Percentiles rank a stretch among this genome's conserved stretches.
phyloP scores from a whole-genome alignment of 2,888 invertebrate species.

The Epinotia bilunana region DNA sequence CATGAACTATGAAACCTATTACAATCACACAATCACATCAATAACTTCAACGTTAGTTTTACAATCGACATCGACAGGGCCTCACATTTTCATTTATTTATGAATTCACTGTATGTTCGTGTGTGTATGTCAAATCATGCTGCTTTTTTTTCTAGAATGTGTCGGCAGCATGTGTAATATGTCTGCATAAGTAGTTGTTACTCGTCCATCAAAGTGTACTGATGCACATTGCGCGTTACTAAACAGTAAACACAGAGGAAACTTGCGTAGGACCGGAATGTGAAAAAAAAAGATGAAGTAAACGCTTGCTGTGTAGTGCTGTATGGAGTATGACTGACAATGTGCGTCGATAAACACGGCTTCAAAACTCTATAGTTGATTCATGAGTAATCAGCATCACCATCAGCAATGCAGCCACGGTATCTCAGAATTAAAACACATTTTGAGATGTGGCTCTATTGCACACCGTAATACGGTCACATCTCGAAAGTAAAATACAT shows the following conservation, averaged over 20 bases:
- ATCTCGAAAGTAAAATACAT: no score
- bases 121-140: neutral
- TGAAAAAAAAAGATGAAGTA: constrained; percentile 17
- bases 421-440: no score
- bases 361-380: no score
- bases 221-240: constrained; percentile 13
- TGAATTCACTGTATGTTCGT: neutral
- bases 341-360: no score
- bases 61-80: neutral
- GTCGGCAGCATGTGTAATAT: constrained; percentile 7
- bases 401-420: no score
- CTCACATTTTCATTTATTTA: neutral
- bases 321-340: neutral
- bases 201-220: constrained; percentile 8
- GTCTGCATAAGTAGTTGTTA: constrained; percentile 9
- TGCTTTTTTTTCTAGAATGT: neutral
- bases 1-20: no score
- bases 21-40: no score
- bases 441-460: no score
- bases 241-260: constrained; percentile 28
- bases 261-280: constrained; percentile 35
- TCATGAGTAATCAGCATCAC: no score
- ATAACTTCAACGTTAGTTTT: neutral
- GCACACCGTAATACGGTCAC: no score
- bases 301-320: constrained; percentile 7